A percentile compares a stretch with the other conserved stretches of the same genome.
phyloP scores from a whole-genome alignment of 1,140 invertebrate species.

The Sminthurides bifidus region DNA sequence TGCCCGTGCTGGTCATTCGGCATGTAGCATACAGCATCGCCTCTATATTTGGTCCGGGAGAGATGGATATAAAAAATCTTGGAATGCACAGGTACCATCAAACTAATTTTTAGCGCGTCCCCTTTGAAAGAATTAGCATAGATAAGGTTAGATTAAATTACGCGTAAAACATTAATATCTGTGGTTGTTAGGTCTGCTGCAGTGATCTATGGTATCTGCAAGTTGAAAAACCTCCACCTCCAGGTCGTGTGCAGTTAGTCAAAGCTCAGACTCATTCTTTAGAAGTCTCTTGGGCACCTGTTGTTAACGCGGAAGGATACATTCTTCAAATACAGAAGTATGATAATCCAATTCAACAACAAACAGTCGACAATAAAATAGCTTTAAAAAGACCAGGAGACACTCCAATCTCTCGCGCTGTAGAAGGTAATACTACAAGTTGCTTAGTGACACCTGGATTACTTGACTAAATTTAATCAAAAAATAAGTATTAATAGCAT shows the following conservation, averaged over 20 bases:
- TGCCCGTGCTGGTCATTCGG: constrained; percentile 91
- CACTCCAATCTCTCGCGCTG: no score
- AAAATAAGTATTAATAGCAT: no score
- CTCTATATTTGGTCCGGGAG: constrained; percentile 97
- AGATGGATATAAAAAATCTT: constrained; percentile 97
- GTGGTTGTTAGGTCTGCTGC: constrained; percentile 72
- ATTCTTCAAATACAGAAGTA: constrained; percentile 87
- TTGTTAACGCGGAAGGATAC: constrained; percentile 83
- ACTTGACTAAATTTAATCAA: no score
- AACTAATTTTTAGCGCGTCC: constrained; percentile 5
- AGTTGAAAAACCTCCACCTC: constrained; percentile 78
- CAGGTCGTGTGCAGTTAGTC: constrained; percentile 79
- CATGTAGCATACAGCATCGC: constrained; percentile 84
- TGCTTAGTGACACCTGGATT: no score
- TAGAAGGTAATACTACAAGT: no score
- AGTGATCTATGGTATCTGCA: constrained; percentile 99
- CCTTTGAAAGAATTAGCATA: not conserved
- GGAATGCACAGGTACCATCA: constrained; percentile 86
- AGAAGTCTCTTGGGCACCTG: constrained; percentile 85
- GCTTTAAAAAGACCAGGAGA: no score
- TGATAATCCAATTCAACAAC: constrained; percentile 43
- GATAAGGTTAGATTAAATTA: not conserved
- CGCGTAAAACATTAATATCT: not conserved
- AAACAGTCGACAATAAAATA: no score
- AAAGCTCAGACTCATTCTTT: constrained; percentile 82